Conservation (phyloP, 2,888 invertebrate species). For the Hemaris fuciformis region DNA sequence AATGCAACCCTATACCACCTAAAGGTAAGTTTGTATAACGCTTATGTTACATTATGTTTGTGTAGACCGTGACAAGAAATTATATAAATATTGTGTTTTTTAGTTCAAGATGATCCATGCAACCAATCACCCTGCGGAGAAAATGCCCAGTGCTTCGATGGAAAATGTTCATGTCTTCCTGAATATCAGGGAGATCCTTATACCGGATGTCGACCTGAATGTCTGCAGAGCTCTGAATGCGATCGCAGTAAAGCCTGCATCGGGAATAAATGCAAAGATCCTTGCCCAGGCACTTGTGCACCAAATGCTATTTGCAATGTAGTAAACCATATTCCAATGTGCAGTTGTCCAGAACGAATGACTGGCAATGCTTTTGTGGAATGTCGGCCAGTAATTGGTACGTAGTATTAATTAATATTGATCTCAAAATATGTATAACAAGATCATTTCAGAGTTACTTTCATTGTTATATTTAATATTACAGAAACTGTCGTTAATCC, state of each 20-base stretch:
- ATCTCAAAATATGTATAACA: not conserved
- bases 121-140: slow-evolving; percentile 85
- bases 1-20: slow-evolving; percentile 62
- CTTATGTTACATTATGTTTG: not conserved
- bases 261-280: slow-evolving; percentile 88
- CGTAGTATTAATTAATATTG: not conserved
- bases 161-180: slow-evolving; percentile 85
- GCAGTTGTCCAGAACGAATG: slow-evolving; percentile 83
- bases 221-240: slow-evolving; percentile 88
- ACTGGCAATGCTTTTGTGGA: slow-evolving; percentile 86
- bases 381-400: slow-evolving; percentile 81
- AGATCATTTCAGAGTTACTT: not conserved
- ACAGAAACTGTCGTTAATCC: slow-evolving; percentile 79
- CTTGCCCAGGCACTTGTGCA: slow-evolving; percentile 90
- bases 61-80: not conserved
- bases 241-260: slow-evolving; percentile 86
- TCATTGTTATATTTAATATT: slow-evolving; percentile 23
- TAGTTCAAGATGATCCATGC: slow-evolving; percentile 81
- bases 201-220: slow-evolving; percentile 89
- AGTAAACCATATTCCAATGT: slow-evolving; percentile 83
- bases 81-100: too few species aligned
- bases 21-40: slow-evolving; percentile 45
- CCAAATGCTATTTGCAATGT: slow-evolving; percentile 87
- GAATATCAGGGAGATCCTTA: slow-evolving; percentile 91
- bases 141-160: slow-evolving; percentile 86